phyloP scores from a whole-genome alignment of 2,797 vertebrate species.

The Neoniphon sammara region DNA sequence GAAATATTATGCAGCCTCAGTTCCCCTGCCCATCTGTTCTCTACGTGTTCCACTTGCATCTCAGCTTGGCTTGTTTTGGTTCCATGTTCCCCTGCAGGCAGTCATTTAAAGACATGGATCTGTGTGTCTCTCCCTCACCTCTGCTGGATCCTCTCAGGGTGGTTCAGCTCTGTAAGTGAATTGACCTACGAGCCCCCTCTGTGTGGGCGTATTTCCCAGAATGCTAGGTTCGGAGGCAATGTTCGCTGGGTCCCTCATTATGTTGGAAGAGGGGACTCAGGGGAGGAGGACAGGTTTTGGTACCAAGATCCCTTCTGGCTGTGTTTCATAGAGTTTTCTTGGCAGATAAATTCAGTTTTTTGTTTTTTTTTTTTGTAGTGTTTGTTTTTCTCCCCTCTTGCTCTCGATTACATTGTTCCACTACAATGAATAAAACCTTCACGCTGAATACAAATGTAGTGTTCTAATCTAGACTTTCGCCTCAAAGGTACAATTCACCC shows the following conservation, averaged over 20 bases:
- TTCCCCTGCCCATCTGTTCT: constrained; percentile 69
- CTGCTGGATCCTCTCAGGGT: constrained; percentile 56
- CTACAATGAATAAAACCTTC: constrained; percentile 55
- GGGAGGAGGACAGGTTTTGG: constrained; percentile 65
- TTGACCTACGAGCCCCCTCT: constrained; percentile 70
- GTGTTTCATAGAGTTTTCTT: constrained; percentile 67
- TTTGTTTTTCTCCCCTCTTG: constrained; percentile 60
- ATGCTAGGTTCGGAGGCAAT: constrained; percentile 54
- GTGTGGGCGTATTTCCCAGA: constrained; percentile 71
- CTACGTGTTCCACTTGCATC: constrained; percentile 61
- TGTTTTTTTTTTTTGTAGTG: constrained; percentile 53
- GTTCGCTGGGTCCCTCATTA: constrained; percentile 70
- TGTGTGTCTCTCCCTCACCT: constrained; percentile 69
- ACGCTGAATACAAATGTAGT: constrained; percentile 58
- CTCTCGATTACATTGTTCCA: constrained; percentile 55
- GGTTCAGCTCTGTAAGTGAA: constrained; percentile 68
- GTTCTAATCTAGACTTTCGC: constrained; percentile 48
- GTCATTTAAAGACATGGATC: constrained; percentile 73
- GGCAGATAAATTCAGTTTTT: constrained; percentile 60
- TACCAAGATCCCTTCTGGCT: constrained; percentile 70
- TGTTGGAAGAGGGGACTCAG: constrained; percentile 60
- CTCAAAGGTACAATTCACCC: constrained; percentile 44
- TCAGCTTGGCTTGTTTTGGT: constrained; percentile 66
- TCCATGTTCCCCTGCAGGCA: constrained; percentile 67
- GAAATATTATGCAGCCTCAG: constrained; percentile 57